phyloP scores from a whole-genome alignment of 2,113 vertebrate species.

The Piaya cayana region DNA sequence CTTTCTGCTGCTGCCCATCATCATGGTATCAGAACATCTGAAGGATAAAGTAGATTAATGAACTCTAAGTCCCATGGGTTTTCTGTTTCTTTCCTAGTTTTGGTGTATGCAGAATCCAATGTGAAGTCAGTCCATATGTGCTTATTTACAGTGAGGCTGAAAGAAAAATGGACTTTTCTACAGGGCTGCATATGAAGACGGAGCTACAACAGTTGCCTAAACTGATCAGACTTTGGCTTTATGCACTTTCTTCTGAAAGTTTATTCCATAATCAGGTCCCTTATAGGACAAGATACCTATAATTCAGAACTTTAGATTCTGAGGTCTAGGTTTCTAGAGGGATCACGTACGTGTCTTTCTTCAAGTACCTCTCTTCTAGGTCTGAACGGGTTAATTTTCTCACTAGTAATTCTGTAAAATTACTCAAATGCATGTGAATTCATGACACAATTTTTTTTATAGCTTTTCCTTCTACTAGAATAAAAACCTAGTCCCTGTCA shows the following conservation, averaged over 20 bases:
- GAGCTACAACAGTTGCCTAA: not conserved
- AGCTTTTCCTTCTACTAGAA: not conserved
- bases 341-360: not conserved
- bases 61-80: not conserved
- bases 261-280: not conserved
- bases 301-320: not conserved
- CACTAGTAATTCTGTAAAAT: not conserved
- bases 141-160: not conserved
- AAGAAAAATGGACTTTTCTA: not conserved
- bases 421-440: conserved; percentile 11
- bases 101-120: not conserved
- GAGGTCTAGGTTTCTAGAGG: not conserved
- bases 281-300: not conserved
- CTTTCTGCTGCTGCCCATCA: conserved; percentile 48
- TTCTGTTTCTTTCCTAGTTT: not conserved
- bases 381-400: not conserved
- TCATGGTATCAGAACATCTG: conserved; percentile 45
- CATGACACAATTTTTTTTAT: not conserved
- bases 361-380: not conserved
- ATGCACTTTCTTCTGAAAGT: not conserved
- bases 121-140: not conserved
- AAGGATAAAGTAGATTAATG: conserved; percentile 3
- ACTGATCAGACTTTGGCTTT: not conserved
- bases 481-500: not conserved
- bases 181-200: not conserved